Percentiles rank a stretch among this genome's conserved stretches.
Evolutionary conservation across 2,888 invertebrate species (phyloP).

Genomic region (Stictocephala bisonia): DNA sequence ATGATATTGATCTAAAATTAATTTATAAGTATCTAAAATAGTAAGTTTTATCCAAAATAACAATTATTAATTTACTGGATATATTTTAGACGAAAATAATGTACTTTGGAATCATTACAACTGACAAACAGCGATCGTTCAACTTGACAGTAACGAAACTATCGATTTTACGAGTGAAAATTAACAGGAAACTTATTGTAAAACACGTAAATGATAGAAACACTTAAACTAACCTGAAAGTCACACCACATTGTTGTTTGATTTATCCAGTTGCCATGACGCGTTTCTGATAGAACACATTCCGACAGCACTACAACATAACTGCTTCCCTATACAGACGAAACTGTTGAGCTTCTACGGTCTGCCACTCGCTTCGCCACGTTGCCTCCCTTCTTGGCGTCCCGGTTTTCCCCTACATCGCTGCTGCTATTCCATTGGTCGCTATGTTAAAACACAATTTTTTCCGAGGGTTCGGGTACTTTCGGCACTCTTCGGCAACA

Average conservation of each 20-base stretch:
- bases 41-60: too few species aligned
- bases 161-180: too few species aligned
- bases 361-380: slow-evolving; percentile 47
- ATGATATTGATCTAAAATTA: too few species aligned
- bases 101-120: too few species aligned
- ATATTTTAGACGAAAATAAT: too few species aligned
- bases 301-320: slow-evolving; percentile 32
- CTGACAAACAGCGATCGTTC: too few species aligned
- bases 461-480: slow-evolving; percentile 43
- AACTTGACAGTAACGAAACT: too few species aligned
- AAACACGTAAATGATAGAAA: too few species aligned
- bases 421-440: slow-evolving; percentile 48
- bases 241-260: slow-evolving; percentile 55
- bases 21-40: too few species aligned
- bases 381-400: slow-evolving; percentile 42
- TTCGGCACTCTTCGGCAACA: slow-evolving; percentile 47
- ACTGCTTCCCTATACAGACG: slow-evolving; percentile 32
- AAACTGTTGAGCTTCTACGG: slow-evolving; percentile 47
- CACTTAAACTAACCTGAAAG: slow-evolving; percentile 54
- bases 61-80: too few species aligned
- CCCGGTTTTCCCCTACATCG: slow-evolving; percentile 44
- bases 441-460: slow-evolving; percentile 46
- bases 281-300: slow-evolving; percentile 43
- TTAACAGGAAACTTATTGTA: too few species aligned
- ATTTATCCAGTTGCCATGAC: slow-evolving; percentile 46